Evolutionary conservation across 30 jellyfish, hydroid and myxozoan genomes (phyloP), one percentile per base, ranked within the genome.

Genomic region (Euphysa ruthae): DNA sequence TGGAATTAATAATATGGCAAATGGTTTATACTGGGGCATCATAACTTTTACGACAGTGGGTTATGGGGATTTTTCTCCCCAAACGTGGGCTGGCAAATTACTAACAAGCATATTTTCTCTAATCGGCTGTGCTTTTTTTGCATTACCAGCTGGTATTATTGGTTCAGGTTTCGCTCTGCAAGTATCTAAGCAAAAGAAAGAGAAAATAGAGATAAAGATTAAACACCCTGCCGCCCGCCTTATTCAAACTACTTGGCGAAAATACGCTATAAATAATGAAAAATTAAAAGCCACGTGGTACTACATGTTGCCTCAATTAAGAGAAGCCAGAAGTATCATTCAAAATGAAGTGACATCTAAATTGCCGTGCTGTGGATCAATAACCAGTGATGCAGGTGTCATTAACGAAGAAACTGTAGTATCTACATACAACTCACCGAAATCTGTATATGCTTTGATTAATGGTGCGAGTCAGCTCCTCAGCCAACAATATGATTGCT

Each of bases 121-220:
- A 54, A 69, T 87, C 49, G 97, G 97, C n/a, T 81, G 95, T 1
- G 94, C 97, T 1, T 87, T 87, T 61, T 79, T 87, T 42, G 97
- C 97, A 28, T 44, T 87, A 26, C 97, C 97, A 2, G 93, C 97
- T 8, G 97, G 80, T 1, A 68, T 68, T 22, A 50, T 68, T 10
- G 80, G 80, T 22, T 68, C 80, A 10, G 80, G 80, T 10, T 68
- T 68, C 43, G 80, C 80, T 22, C 75, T 68, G 1, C 80, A 68
- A 49, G 80, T 49, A 15, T 57, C 80, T 6, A 68, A 68, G 49
- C 80, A 68, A 29, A 68, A 43, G 44, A 68, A 68, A 42, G 31
- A 68, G 27, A 26, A 32, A 13, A 30, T 72, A 2, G 5, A 26
- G 2, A 16, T 68, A 7, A 68, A 68, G 29, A 54, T 68, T n/a